Evolutionary conservation across 2,113 vertebrate species (phyloP), one percentile per base, ranked within the genome.

Genomic region (Trematomus loennbergii): DNA sequence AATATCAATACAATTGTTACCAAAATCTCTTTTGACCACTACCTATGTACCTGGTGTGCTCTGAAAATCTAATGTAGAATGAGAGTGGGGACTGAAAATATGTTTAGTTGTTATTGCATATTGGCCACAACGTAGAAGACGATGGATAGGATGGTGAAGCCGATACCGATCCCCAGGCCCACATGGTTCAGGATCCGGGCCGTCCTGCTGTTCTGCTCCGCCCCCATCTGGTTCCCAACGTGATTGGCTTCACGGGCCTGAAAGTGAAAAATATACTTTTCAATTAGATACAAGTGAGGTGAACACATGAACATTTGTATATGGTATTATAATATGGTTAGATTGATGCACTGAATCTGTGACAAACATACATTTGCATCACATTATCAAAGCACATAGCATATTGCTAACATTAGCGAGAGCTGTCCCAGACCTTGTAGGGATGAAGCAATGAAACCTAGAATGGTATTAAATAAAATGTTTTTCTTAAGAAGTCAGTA

Each of bases 201-300:
- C 2, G 13, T 87, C 53, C 52, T 75, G 89, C 92, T 92, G 84
- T 2, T 84, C 7, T 61, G 66, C 72, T 90, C 89, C 0, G 91
- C 92, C 8, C 1, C 2, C 2, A 50, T 0, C 20, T 11, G 85
- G 58, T 93, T 60, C 2, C 91, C 91, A 0, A 6, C 0, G 0
- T 57, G 52, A 79, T 89, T 92, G 53, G 91, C 84, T 46, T 92
- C 87, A 33, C 89, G 88, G 36, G 90, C 1, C 91, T 93, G 52
- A 72, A 15, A 54, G 64, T 11, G n/a, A 67, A 18, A 52, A 49
- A 22, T 8, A 50, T 20, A 57, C 16, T 45, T 58, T 58, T 4
- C 15, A 16, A 69, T 48, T 9, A 10, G 9, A 55, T 17, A 18
- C 33, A 52, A 57, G 9, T 62, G n/a, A 68, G 9, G 9, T 29